Conservation (phyloP, 2,797 vertebrate species). For the Avahi laniger region DNA sequence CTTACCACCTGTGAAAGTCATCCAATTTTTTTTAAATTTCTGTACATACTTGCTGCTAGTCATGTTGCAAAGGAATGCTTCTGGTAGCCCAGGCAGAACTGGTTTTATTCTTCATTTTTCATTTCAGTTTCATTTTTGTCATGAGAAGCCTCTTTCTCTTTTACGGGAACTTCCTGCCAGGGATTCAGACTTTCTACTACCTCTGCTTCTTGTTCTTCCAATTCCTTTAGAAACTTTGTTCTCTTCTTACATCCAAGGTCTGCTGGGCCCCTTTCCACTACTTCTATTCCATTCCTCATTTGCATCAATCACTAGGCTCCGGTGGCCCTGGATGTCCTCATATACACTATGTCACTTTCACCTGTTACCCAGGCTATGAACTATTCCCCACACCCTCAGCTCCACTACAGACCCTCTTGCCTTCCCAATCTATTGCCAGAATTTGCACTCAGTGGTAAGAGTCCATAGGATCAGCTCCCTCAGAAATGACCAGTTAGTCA, state of each 20-base stretch:
- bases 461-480: not conserved
- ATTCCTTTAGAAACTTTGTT: not conserved
- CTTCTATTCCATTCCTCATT: not conserved
- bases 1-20: not conserved
- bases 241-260: not conserved
- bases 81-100: not conserved
- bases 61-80: not conserved
- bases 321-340: not conserved
- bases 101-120: not conserved
- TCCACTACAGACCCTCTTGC: not conserved
- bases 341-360: not conserved
- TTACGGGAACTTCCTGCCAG: not conserved
- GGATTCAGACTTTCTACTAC: not conserved
- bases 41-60: not conserved
- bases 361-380: not conserved
- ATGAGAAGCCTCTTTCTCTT: conserved; percentile 15
- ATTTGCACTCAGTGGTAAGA: not conserved
- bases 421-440: not conserved
- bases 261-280: not conserved
- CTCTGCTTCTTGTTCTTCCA: not conserved
- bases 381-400: not conserved
- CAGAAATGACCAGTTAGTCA: not conserved
- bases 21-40: conserved; percentile 22
- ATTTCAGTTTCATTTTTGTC: not conserved
- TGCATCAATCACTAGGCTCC: not conserved